Conservation (phyloP, 2,888 invertebrate species). For the Digitonthophagus gazella region DNA sequence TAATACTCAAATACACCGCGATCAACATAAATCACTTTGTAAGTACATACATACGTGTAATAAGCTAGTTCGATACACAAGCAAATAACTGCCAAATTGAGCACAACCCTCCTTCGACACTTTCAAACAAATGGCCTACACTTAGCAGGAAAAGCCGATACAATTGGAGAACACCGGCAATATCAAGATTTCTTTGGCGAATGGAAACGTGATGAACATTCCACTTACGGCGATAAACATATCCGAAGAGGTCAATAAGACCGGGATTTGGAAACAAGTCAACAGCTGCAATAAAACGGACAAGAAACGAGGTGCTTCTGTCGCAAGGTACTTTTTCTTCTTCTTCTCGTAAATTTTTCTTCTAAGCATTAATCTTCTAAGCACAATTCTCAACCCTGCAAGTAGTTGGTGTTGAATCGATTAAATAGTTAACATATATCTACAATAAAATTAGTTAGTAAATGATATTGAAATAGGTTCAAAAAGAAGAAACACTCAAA, state of each 20-base stretch:
- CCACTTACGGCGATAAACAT: conserved; percentile 84
- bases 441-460: no score
- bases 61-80: no score
- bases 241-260: conserved; percentile 90
- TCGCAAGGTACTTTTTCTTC: conserved; percentile 19
- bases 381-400: no score
- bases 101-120: no score
- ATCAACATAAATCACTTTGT: no score
- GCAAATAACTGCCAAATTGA: no score
- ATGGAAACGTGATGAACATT: conserved; percentile 88
- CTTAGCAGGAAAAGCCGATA: conserved; percentile 23
- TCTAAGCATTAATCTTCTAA: no score
- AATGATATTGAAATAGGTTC: conserved; percentile 41
- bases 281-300: conserved; percentile 63
- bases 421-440: no score
- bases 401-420: no score
- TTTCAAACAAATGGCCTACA: not conserved
- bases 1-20: no score
- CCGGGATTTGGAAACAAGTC: conserved; percentile 91
- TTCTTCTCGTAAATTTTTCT: no score
- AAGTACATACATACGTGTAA: no score
- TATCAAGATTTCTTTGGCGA: conserved; percentile 82
- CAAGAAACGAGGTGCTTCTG: conserved; percentile 42
- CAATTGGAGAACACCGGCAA: conserved; percentile 53
- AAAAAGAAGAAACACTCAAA: conserved; percentile 66